A percentile compares a stretch with the other conserved stretches of the same genome.
phyloP scores from a whole-genome alignment of 2,888 invertebrate genomes.

The Oxystoma pomonae region DNA sequence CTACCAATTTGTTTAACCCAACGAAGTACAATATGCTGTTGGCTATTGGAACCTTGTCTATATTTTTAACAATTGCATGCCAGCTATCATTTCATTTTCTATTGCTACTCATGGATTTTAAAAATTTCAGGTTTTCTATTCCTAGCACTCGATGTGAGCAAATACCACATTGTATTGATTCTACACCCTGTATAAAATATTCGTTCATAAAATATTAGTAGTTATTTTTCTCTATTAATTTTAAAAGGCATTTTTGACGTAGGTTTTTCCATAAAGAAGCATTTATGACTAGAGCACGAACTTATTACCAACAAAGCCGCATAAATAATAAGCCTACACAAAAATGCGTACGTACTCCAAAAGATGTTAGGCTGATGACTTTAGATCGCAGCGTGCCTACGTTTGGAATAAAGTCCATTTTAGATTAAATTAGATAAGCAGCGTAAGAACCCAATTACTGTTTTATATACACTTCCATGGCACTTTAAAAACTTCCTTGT shows the following conservation, averaged over 20 bases:
- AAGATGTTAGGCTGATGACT: not conserved
- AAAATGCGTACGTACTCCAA: not conserved
- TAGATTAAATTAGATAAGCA: not conserved
- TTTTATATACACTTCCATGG: not conserved
- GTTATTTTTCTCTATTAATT: not conserved
- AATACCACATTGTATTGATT: too few relatives aligned
- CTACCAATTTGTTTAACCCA: too few relatives aligned
- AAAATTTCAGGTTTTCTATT: too few relatives aligned
- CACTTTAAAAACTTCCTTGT: not conserved
- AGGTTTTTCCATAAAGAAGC: not conserved
- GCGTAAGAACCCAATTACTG: not conserved
- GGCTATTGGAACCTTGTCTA: too few relatives aligned
- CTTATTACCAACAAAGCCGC: not conserved
- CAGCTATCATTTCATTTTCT: too few relatives aligned
- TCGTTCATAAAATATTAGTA: too few relatives aligned
- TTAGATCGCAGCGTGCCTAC: not conserved
- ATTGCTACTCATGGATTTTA: too few relatives aligned
- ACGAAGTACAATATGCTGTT: too few relatives aligned
- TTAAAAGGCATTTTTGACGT: not conserved
- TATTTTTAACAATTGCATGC: too few relatives aligned
- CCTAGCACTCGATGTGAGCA: too few relatives aligned
- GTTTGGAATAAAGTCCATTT: not conserved
- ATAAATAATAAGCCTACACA: not conserved
- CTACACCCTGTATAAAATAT: too few relatives aligned
- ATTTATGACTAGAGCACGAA: not conserved